A percentile compares a stretch with the other conserved stretches of the same genome.
Evolutionary conservation across 2,888 invertebrate species (phyloP).

Genomic region (Sepiola atlantica): DNA sequence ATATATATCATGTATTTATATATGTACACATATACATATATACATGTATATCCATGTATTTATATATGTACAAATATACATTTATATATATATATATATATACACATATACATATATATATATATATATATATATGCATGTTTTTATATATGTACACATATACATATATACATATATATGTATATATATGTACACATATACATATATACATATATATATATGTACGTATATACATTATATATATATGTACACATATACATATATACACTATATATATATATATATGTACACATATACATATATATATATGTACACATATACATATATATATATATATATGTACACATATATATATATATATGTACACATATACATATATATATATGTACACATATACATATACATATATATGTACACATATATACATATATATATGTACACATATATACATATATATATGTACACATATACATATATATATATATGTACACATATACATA

Average conservation of each 20-base stretch:
- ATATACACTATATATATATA: conserved; percentile 32
- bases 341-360: background rate
- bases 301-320: background rate
- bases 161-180: background rate
- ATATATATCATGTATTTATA: background rate
- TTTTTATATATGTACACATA: background rate
- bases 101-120: conserved; percentile 4
- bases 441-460: background rate
- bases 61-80: background rate
- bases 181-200: no score
- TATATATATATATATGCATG: background rate
- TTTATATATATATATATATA: background rate
- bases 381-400: background rate
- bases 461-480: background rate
- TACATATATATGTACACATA: background rate
- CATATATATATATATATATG: background rate
- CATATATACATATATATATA: background rate
- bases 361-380: background rate
- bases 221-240: background rate
- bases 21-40: background rate
- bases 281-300: background rate
- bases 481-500: background rate
- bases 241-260: no score
- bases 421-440: background rate
- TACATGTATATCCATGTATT: background rate